Evolutionary conservation across 2,888 invertebrate species (phyloP).

Genomic region (Timema podura): DNA sequence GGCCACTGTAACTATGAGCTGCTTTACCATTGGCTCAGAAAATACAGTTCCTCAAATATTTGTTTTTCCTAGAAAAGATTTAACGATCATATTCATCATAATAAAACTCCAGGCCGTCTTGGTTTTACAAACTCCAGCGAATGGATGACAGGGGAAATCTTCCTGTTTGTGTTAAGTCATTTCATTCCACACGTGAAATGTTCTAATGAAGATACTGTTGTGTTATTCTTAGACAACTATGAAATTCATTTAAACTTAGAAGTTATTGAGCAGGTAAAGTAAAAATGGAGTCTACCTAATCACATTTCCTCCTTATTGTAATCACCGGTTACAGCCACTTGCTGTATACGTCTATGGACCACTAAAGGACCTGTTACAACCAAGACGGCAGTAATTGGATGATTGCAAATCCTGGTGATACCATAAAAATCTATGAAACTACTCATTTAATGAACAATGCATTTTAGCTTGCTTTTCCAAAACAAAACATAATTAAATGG

Average conservation of each 20-base stretch:
- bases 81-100: conserved; percentile 5
- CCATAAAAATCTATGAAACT: too few species aligned
- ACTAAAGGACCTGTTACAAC: conserved; percentile 22
- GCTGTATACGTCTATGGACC: conserved; percentile 18
- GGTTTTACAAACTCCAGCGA: conserved; percentile 8
- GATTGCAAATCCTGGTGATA: too few species aligned
- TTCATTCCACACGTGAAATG: too few species aligned
- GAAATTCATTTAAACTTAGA: conserved; percentile 19
- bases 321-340: conserved; percentile 1
- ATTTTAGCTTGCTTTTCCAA: not conserved
- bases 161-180: not conserved
- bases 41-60: not conserved
- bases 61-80: not conserved
- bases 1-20: not conserved
- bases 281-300: conserved; percentile 21
- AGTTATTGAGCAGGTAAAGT: not conserved
- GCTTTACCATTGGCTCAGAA: not conserved
- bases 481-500: not conserved
- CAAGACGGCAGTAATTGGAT: conserved; percentile 17
- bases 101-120: conserved; percentile 12
- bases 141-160: conserved; percentile 16
- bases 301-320: conserved; percentile 21
- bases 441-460: not conserved
- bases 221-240: conserved; percentile 21
- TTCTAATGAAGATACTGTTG: not conserved